Evolutionary conservation across 2,797 vertebrate genomes (phyloP), one percentile per base, ranked within the genome.

Genomic region (Margarornis squamiger): DNA sequence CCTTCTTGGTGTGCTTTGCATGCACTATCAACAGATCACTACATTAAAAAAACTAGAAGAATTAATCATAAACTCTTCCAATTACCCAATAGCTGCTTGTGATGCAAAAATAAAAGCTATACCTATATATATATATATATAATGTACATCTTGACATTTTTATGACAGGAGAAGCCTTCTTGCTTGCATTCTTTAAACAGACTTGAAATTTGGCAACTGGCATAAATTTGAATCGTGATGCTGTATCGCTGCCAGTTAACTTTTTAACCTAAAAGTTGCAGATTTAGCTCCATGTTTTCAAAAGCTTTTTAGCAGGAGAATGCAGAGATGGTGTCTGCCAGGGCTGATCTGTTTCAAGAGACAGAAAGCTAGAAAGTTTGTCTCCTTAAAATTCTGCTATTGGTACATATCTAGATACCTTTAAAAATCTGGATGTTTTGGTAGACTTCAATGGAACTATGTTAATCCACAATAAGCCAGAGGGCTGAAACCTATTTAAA

Each of bases 401-500:
- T 67, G 86, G 30, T 62, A 45, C n/a, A 3, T 68, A 54, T 32
- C 48, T 75, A 63, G 90, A 62, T 62, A 70, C n/a, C 61, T 86
- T 81, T 57, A 71, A 89, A 93, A 89, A 70, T 1, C 32, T 49
- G 13, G n/a, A 71, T 66, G 39, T 23, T 63, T 29, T 63, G 34
- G 26, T 52, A 39, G 57, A 52, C 15, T 87, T 92, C 58, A 57
- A 1, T 49, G 23, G 45, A 86, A 22, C 32, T 59, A 8, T 32
- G 21, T 52, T 70, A 82, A 81, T 84, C 59, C 52, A 26, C 26
- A n/a, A 12, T 14, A 90, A 84, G 29, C 8, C 48, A 88, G 76
- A 94, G 48, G 39, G 73, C 80, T 67, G 67, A 92, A 93, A 79
- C 45, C 55, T 24, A 81, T 49, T 94, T 93, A 27, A 88, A 91